phyloP scores from a whole-genome alignment of 2,113 vertebrate species.

The Macroglossus sobrinus region DNA sequence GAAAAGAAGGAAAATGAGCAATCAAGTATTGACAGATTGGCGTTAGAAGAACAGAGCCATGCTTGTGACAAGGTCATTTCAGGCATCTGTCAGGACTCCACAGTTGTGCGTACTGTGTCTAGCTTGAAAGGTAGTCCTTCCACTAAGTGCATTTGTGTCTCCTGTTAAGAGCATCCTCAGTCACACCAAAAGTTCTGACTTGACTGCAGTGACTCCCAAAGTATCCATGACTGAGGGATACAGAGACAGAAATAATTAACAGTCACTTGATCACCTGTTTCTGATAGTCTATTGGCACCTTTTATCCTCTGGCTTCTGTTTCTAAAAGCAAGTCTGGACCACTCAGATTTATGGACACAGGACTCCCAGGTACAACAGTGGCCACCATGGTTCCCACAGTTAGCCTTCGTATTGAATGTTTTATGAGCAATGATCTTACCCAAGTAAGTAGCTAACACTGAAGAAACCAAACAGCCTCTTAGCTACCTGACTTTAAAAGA shows the following conservation, averaged over 20 bases:
- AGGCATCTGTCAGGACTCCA: not conserved
- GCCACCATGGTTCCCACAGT: not conserved
- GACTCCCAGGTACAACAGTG: not conserved
- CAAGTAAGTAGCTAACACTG: not conserved
- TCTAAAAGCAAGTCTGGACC: not conserved
- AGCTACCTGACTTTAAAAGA: not conserved
- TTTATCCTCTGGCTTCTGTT: not conserved
- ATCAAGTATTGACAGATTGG: not conserved
- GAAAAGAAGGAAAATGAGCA: not conserved
- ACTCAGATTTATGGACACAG: not conserved
- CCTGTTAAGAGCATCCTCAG: not conserved
- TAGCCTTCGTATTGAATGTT: not conserved
- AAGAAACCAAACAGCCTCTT: not conserved
- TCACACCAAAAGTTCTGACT: not conserved
- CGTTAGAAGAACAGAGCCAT: not conserved
- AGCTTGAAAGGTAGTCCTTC: not conserved
- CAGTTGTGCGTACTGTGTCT: not conserved
- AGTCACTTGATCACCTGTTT: not conserved
- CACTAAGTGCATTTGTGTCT: not conserved
- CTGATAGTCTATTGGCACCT: not conserved
- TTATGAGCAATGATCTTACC: not conserved
- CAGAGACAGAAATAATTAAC: not conserved
- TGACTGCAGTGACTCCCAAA: not conserved
- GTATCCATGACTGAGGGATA: not conserved
- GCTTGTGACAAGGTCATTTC: not conserved